Evolutionary conservation across 2,797 vertebrate species (phyloP), one percentile per base, ranked within the genome.

Genomic region (Pangasius macronema): DNA sequence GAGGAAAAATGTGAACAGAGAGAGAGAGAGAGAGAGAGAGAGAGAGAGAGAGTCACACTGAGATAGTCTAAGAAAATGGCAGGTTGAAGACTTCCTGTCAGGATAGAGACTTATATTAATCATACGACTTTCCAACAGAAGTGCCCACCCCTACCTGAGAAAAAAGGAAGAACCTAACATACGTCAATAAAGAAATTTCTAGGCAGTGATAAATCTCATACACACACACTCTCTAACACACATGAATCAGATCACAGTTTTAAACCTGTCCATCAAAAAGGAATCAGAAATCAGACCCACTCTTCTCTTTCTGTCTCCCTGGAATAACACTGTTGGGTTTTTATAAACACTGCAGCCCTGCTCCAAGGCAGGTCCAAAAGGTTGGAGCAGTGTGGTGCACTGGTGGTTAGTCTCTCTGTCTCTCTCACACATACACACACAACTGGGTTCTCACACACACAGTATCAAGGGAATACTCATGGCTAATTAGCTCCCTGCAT

Each of bases 401-500:
- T 95, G 95, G 94, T 93, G 61, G 86, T 88, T 76, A 76, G 55
- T 86, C 59, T 86, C 81, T 82, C 30, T 89, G 13, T 70, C 57
- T 79, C 51, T 79, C 51, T 36, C 46, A 53, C 94, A 92, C 95
- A 51, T 63, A 83, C 42, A 83, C 84, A 83, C 49, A 65, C 82
- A 73, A 89, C 84, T 89, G 95, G 93, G 95, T 96, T 97, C 96
- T 96, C 95, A 96, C 95, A 96, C 94, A 93, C 95, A 93, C 27
- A 89, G 83, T 91, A 92, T 93, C 94, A 94, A 92, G 96, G 95
- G 96, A 97, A 97, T 96, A 96, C 91, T 97, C 94, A 91, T 94
- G 95, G 94, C 94, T 96, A 95, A 96, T 96, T 96, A 96, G 95
- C 91, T 89, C 89, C 76, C 88, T 93, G 96, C 96, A 97, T 99